These are phyloP conservation scores for Leptinotarsa lineolata DNA, from an alignment of 1,140 invertebrate genomes.

Conservation along the genomic window DNA sequence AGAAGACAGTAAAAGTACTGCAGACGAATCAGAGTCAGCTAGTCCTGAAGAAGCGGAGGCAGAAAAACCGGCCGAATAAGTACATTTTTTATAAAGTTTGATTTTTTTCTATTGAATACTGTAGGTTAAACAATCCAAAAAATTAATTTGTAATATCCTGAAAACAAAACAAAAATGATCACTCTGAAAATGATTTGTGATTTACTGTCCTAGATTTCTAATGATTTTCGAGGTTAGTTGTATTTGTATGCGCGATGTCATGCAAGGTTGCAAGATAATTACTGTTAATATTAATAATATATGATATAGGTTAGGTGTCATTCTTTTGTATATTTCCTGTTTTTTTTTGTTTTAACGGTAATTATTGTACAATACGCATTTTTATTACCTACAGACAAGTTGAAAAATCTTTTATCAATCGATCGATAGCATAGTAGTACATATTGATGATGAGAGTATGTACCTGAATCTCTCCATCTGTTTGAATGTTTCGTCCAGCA, in stretches of 20 bases:
- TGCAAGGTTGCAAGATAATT: constrained; percentile 26
- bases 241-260: constrained; percentile 23
- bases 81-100: constrained; percentile 32
- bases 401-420: constrained; percentile 20
- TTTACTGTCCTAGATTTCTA: constrained; percentile 23
- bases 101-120: constrained; percentile 44
- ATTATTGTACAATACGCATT: constrained; percentile 23
- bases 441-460: constrained; percentile 9
- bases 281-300: constrained; percentile 31
- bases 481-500: constrained; percentile 16
- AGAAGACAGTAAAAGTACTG: constrained; percentile 40
- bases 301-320: constrained; percentile 30
- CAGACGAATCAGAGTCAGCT: constrained; percentile 37
- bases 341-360: constrained; percentile 23
- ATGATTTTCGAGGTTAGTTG: constrained; percentile 22
- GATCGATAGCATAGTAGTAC: constrained; percentile 11
- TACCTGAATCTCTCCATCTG: constrained; percentile 27
- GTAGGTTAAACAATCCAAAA: constrained; percentile 45
- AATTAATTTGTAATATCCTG: constrained; percentile 37
- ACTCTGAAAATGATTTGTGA: constrained; percentile 24
- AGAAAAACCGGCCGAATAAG: constrained; percentile 50
- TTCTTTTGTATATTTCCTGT: constrained; percentile 24
- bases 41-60: constrained; percentile 30
- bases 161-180: constrained; percentile 25
- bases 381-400: constrained; percentile 32